Evolutionary conservation across 2,797 vertebrate genomes (phyloP), one percentile per base, ranked within the genome.

Genomic region (Melanotaenia nigrans): DNA sequence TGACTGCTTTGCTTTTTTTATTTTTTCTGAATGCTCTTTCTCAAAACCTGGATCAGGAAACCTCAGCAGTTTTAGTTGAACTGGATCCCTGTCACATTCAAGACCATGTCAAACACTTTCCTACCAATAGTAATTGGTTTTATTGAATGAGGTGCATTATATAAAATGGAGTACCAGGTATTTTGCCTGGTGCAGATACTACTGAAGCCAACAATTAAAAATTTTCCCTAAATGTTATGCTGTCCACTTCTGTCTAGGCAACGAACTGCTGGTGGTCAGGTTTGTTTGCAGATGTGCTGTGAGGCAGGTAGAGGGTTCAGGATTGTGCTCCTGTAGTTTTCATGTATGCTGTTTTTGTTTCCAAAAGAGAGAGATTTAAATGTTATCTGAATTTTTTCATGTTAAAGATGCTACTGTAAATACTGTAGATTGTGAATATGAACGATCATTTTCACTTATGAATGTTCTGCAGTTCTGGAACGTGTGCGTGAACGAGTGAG

Each of bases 1-100:
- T 71, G 79, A 85, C 76, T 85, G 75, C 87, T 92, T 90, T 92
- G 90, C 89, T 90, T 92, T 86, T 87, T 75, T 72, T 68, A 2
- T 22, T 49, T 18, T 68, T 57, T n/a, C 32, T 81, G 4, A 22
- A 38, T 42, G 47, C 30, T 78, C 71, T 63, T 61, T 54, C 51
- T 51, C 30, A 22, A 42, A 75, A 33, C 61, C 61, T 7, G 61
- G 53, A 72, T 71, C 64, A 61, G 42, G 25, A 70, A 65, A 71
- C 78, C 61, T 81, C 66, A 72, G 63, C 79, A 77, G 58, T 56
- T 73, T 1, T 20, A 45, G 58, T 45, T 71, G 38, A 38, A 40
- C 22, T 0, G 16, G 49, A 38, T 61, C 32, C 56, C 20, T 33
- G 35, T 30, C 47, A 59, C 56, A 67, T 51, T 0, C 33, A n/a